A percentile compares a stretch with the other conserved stretches of the same genome.
Conservation (phyloP, 2,888 invertebrate genomes). For the Pycnomerus fuliginosus region DNA sequence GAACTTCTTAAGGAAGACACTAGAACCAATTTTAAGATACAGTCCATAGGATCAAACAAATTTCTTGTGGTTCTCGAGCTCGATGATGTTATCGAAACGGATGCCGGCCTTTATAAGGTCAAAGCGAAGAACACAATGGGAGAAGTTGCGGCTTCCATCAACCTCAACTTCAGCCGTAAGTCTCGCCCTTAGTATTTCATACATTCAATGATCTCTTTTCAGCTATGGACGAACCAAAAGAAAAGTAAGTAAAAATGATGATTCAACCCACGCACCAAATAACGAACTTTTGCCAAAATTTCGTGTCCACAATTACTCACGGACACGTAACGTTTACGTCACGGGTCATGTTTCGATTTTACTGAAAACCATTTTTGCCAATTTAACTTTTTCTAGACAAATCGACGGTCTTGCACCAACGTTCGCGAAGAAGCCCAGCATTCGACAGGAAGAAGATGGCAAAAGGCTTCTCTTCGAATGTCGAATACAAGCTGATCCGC, state of each 20-base stretch:
- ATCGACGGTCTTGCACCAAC: conserved; percentile 97
- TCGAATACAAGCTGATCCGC: conserved; percentile 90
- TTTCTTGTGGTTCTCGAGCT: conserved; percentile 90
- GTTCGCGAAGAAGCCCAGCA: conserved; percentile 96
- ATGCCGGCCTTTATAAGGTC: conserved; percentile 95
- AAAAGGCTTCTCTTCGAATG: conserved; percentile 92
- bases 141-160: conserved; percentile 95
- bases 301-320: conserved; percentile 39
- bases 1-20: conserved; percentile 79
- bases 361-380: conserved; percentile 8
- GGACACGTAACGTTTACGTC: conserved; percentile 41
- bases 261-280: conserved; percentile 29
- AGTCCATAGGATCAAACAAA: conserved; percentile 81
- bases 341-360: conserved; percentile 37
- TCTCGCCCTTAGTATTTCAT: conserved; percentile 43
- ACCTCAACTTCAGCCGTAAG: conserved; percentile 97
- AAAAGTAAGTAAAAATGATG: conserved; percentile 73
- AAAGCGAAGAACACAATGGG: conserved; percentile 97
- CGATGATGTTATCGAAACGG: conserved; percentile 93
- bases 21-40: conserved; percentile 85
- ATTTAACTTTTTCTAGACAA: conserved; percentile 72
- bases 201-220: conserved; percentile 55
- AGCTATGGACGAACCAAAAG: conserved; percentile 95
- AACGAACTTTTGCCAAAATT: conserved; percentile 39
- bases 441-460: conserved; percentile 95